Conservation (phyloP, 2,113 vertebrate genomes). For the Grammomys surdaster region DNA sequence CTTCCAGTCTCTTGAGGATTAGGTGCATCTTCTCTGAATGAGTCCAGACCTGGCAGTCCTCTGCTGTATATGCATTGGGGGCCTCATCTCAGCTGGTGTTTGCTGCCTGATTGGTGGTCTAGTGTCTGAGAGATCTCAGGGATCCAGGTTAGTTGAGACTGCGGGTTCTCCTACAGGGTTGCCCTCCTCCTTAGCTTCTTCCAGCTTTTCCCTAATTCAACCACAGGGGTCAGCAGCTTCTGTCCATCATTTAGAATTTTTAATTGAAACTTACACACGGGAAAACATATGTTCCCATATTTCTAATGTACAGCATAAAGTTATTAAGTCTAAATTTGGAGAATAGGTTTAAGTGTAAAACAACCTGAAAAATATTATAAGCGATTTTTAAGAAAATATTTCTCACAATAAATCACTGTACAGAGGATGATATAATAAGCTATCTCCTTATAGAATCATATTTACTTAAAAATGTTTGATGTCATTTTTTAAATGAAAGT, state of each 20-base stretch:
- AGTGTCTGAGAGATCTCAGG: no score
- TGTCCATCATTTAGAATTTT: neutral
- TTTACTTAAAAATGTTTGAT: neutral
- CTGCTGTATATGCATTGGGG: no score
- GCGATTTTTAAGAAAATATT: neutral
- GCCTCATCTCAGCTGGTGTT: no score
- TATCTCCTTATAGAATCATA: neutral
- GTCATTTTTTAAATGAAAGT: neutral
- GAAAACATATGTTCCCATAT: neutral
- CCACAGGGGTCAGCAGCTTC: no score
- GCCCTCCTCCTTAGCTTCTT: no score
- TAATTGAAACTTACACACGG: neutral
- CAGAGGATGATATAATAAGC: neutral
- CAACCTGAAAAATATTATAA: neutral
- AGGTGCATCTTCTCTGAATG: no score
- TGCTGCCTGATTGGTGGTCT: no score
- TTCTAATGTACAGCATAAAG: neutral
- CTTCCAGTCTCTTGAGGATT: no score
- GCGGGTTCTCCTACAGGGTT: no score
- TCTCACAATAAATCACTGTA: neutral
- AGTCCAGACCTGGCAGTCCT: no score
- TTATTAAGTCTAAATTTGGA: neutral
- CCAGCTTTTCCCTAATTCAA: no score
- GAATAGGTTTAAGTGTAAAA: neutral
- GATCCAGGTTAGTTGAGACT: no score